These are phyloP conservation scores for Ambastaia sidthimunki DNA, from an alignment of 2,797 vertebrate species.

Conservation along the genomic window DNA sequence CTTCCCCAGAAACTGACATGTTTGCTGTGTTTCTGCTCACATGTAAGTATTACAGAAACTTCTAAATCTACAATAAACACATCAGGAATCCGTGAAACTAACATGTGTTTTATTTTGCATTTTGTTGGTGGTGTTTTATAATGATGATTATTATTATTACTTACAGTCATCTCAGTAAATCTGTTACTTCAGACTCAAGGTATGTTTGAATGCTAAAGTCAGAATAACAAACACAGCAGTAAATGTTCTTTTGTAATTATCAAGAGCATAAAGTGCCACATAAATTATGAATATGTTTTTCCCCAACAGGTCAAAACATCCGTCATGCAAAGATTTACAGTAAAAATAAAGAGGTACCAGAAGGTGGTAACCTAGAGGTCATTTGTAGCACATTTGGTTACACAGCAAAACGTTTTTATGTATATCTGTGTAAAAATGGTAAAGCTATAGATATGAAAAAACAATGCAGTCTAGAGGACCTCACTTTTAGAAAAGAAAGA, in stretches of 20 bases:
- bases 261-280: not conserved
- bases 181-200: conserved; percentile 17
- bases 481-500: not conserved
- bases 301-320: not conserved
- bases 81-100: too few species aligned
- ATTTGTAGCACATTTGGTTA: conserved; percentile 7
- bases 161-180: conserved; percentile 1
- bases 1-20: too few species aligned
- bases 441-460: not conserved
- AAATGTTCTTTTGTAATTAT: not conserved
- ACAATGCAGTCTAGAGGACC: not conserved
- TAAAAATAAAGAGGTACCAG: conserved; percentile 1
- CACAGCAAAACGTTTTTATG: not conserved
- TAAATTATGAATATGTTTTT: not conserved
- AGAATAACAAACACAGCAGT: not conserved
- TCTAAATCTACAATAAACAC: too few species aligned
- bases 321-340: conserved; percentile 3
- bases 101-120: too few species aligned
- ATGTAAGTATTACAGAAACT: too few species aligned
- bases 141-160: too few species aligned
- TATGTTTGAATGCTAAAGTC: not conserved
- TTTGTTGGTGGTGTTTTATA: too few species aligned
- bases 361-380: conserved; percentile 22
- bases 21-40: too few species aligned
- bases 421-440: conserved; percentile 27